Percentiles rank a stretch among this genome's conserved stretches.
Conservation (phyloP, 1,140 invertebrate species). For the Drosophila pandora region DNA sequence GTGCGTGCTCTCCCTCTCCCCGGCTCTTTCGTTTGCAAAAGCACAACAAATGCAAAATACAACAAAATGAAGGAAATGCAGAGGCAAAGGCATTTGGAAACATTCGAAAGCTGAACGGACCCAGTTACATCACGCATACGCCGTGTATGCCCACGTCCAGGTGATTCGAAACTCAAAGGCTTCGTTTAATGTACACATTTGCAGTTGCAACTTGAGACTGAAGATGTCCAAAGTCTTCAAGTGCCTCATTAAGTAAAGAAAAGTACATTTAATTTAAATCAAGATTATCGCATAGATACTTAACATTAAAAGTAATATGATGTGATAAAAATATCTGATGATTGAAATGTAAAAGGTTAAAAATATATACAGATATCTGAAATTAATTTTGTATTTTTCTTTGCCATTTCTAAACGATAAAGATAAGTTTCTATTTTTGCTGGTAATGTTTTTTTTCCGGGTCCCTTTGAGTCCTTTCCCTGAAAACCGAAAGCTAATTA, state of each 20-base stretch:
- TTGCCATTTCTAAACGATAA: not conserved
- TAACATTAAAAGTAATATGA: too few relatives aligned
- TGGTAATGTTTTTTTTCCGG: not conserved
- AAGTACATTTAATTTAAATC: too few relatives aligned
- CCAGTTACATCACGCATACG: slow-evolving; percentile 27
- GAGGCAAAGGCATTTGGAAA: slow-evolving; percentile 2
- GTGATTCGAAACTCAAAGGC: not conserved
- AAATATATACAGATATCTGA: too few relatives aligned
- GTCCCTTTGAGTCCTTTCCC: not conserved
- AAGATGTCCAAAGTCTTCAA: not conserved
- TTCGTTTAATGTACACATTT: not conserved
- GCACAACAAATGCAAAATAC: not conserved
- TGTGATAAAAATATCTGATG: too few relatives aligned
- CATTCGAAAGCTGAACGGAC: slow-evolving; percentile 5
- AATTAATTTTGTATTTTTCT: slow-evolving; percentile 1
- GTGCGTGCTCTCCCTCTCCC: slow-evolving; percentile 2
- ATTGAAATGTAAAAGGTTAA: too few relatives aligned
- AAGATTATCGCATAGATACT: too few relatives aligned
- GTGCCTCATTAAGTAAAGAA: slow-evolving; percentile 1
- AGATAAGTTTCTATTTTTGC: not conserved
- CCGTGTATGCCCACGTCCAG: not conserved
- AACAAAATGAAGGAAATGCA: too few relatives aligned
- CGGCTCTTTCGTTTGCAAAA: not conserved
- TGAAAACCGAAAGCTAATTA: slow-evolving; percentile 13
- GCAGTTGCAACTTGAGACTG: not conserved